A percentile compares a stretch with the other conserved stretches of the same genome.
Conservation (phyloP, 2,888 invertebrate genomes). For the Ichneumoninae sp. region DNA sequence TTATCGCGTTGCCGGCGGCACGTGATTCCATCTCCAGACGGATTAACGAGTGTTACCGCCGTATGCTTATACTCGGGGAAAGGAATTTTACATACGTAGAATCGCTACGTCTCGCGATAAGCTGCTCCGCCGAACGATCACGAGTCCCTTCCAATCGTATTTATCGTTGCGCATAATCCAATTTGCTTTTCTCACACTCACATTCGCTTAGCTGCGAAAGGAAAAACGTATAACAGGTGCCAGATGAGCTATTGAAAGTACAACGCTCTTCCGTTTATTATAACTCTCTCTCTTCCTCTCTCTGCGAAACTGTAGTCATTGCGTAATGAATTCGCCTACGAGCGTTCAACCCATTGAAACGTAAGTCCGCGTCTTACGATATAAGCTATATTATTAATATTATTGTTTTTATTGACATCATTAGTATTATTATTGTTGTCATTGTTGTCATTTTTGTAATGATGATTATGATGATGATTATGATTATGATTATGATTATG, state of each 20-base stretch:
- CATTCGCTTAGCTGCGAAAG: neutral
- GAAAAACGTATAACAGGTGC: neutral
- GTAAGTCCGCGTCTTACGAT: neutral
- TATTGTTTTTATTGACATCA: neutral
- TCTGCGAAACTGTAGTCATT: neutral
- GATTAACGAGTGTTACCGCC: conserved; percentile 1
- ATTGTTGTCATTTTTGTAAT: too few species aligned
- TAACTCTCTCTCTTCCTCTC: neutral
- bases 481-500: too few species aligned
- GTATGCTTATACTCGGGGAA: conserved; percentile 1
- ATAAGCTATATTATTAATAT: neutral
- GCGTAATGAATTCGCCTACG: neutral
- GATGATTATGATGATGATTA: too few species aligned
- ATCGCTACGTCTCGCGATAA: neutral
- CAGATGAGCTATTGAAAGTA: neutral
- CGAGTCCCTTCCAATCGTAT: conserved; percentile 5
- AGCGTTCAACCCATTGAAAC: neutral
- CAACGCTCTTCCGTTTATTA: neutral
- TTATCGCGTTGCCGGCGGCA: neutral
- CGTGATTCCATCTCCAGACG: conserved; percentile 2
- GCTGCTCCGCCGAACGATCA: neutral
- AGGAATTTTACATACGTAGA: neutral
- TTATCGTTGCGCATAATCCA: conserved; percentile 5
- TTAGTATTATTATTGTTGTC: neutral
- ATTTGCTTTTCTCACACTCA: neutral